Conservation (phyloP, 1,140 invertebrate species). For the Hesperophylax magnus region DNA sequence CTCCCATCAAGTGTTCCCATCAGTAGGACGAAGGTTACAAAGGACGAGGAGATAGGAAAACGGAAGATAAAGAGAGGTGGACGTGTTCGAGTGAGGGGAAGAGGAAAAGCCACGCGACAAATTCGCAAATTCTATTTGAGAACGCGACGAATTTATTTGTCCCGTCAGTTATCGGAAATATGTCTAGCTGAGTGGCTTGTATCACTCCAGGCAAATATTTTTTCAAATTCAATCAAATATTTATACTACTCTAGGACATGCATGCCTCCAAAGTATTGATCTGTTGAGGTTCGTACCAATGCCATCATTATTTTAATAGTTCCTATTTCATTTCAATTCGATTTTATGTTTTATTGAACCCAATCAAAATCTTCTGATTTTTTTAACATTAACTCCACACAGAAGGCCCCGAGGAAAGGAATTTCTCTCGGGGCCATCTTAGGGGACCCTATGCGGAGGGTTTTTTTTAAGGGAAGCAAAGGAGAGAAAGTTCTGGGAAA, state of each 20-base stretch:
- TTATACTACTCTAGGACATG: background rate
- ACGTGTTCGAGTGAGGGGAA: background rate
- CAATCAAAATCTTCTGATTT: background rate
- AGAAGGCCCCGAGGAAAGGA: no score
- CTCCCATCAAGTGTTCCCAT: background rate
- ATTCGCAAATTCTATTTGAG: slow-evolving; percentile 53
- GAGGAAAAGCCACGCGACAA: slow-evolving; percentile 40
- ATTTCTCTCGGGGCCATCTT: no score
- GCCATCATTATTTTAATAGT: background rate
- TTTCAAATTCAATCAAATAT: background rate
- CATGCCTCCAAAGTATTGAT: background rate
- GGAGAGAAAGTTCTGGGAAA: no score
- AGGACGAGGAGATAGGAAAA: background rate
- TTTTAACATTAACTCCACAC: no score
- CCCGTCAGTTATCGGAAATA: slow-evolving; percentile 1
- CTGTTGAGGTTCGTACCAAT: background rate
- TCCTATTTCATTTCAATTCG: background rate
- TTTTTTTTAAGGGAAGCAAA: no score
- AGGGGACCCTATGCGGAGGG: no score
- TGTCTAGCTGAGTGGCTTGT: background rate
- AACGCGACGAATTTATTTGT: slow-evolving; percentile 34
- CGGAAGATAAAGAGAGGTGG: background rate
- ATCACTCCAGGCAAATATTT: background rate
- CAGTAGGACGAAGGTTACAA: background rate
- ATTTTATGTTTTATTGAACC: background rate